These are phyloP conservation scores for Vultur gryphus DNA, from an alignment of 2,797 vertebrate genomes.

Conservation along the genomic window DNA sequence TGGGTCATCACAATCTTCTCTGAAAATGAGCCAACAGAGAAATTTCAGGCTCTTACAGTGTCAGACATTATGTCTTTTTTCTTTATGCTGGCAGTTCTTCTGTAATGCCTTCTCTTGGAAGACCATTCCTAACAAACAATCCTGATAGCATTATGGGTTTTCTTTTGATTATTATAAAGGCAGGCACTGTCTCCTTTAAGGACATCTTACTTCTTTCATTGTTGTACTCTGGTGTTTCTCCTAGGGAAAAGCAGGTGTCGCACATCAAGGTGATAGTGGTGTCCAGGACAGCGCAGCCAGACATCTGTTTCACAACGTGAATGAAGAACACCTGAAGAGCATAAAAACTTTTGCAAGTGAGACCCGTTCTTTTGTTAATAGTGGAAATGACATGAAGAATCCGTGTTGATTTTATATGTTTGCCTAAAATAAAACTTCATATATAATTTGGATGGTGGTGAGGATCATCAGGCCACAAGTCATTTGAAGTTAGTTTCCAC, in stretches of 20 bases:
- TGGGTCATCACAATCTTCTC: neutral
- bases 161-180: neutral
- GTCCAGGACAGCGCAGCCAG: conserved; percentile 72
- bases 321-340: conserved; percentile 73
- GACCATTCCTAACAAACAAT: neutral
- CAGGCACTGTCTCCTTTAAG: neutral
- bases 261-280: conserved; percentile 67
- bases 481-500: neutral
- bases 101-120: neutral
- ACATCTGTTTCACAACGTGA: conserved; percentile 78
- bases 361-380: neutral
- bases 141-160: neutral
- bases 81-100: neutral
- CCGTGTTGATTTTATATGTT: neutral
- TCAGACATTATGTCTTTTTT: neutral
- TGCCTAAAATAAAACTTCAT: neutral
- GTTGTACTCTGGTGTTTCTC: neutral
- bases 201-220: neutral
- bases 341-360: conserved; percentile 78
- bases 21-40: neutral
- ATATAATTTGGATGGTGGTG: neutral
- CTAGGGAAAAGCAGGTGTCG: conserved; percentile 78
- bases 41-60: neutral
- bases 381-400: neutral
- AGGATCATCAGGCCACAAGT: neutral